phyloP scores from a whole-genome alignment of 2,113 vertebrate genomes.

The Myanophis thanlyinensis region DNA sequence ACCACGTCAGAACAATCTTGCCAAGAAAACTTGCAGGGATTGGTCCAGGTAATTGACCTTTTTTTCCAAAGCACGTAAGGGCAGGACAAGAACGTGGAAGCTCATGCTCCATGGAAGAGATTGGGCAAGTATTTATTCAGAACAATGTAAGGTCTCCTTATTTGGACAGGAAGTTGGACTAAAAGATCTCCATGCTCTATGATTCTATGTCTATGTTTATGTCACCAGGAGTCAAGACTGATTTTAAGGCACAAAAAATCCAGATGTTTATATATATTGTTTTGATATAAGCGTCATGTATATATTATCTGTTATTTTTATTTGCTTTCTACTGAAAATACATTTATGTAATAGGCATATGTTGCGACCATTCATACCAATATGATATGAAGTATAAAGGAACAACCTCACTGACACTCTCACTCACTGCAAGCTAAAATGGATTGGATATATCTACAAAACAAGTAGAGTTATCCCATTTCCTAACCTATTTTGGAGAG shows the following conservation, averaged over 20 bases:
- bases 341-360: not conserved
- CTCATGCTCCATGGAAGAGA: not conserved
- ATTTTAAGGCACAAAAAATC: not conserved
- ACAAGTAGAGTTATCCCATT: too few relatives aligned
- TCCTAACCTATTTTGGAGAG: not conserved
- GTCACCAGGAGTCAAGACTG: not conserved
- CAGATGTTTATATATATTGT: not conserved
- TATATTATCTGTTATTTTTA: not conserved
- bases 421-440: not conserved
- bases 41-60: not conserved
- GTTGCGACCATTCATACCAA: not conserved
- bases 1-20: not conserved
- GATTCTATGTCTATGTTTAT: not conserved
- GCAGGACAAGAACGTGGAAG: not conserved
- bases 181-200: not conserved
- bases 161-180: not conserved
- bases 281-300: not conserved
- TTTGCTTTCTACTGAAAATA: not conserved
- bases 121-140: not conserved
- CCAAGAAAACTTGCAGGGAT: not conserved
- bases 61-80: not conserved
- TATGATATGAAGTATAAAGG: not conserved
- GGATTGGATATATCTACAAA: not conserved
- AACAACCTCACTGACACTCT: not conserved
- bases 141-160: not conserved